Evolutionary conservation across 1,140 invertebrate species (phyloP).

Genomic region (Paraescarpia echinospica): DNA sequence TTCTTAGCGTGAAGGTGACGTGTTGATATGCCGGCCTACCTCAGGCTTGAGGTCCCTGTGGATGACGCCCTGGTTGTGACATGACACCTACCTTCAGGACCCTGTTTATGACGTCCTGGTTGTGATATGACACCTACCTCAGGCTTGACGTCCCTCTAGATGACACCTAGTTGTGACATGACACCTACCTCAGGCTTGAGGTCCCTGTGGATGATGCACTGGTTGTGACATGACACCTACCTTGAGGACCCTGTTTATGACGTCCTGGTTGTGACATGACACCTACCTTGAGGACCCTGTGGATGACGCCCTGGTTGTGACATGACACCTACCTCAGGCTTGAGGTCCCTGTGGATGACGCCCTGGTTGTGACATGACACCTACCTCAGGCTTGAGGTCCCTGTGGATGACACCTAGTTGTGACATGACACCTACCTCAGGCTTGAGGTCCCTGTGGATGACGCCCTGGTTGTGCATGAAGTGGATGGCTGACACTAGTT

Average conservation of each 20-base stretch:
- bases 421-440: conserved; percentile 66
- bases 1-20: too few species aligned
- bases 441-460: conserved; percentile 88
- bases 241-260: conserved; percentile 88
- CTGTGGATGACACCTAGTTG: background rate
- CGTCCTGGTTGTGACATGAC: conserved; percentile 74
- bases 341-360: conserved; percentile 86
- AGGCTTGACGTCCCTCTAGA: too few species aligned
- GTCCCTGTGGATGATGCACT: conserved; percentile 80
- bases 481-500: conserved; percentile 77
- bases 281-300: too few species aligned
- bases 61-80: background rate
- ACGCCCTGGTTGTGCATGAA: conserved; percentile 80
- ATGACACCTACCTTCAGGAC: conserved; percentile 74
- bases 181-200: too few species aligned
- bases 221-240: conserved; percentile 74
- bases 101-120: conserved; percentile 77
- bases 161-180: background rate
- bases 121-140: too few species aligned
- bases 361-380: conserved; percentile 75
- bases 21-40: too few species aligned
- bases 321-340: conserved; percentile 71
- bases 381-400: too few species aligned
- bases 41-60: too few species aligned
- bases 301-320: background rate